Conservation (phyloP, 2,113 vertebrate genomes). For the Sphaerodactylus townsendi region DNA sequence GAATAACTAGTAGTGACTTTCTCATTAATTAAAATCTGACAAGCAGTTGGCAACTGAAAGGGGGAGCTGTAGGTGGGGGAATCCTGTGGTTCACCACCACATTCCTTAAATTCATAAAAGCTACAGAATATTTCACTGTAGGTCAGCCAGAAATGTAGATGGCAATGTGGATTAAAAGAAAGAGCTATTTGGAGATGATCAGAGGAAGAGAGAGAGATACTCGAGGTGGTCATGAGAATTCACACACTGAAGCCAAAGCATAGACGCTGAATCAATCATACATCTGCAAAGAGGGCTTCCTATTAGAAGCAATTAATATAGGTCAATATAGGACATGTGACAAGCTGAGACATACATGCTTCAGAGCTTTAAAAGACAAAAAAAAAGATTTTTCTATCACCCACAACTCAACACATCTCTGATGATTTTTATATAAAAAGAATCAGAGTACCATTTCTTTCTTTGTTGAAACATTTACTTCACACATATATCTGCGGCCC, state of each 20-base stretch:
- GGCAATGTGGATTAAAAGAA: slow-evolving; percentile 70
- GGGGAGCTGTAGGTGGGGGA: slow-evolving; percentile 73
- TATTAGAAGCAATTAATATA: slow-evolving; percentile 19
- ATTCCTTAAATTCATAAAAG: slow-evolving; percentile 73
- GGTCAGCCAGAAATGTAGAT: slow-evolving; percentile 45
- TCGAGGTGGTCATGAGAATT: slow-evolving; percentile 50
- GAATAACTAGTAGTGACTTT: slow-evolving; percentile 71
- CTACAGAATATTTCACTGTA: slow-evolving; percentile 69
- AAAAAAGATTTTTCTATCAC: background rate
- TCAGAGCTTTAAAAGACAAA: background rate
- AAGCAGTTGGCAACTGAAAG: slow-evolving; percentile 74
- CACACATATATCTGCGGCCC: too few relatives aligned
- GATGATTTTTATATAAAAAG: slow-evolving; percentile 26
- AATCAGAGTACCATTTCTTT: slow-evolving; percentile 8
- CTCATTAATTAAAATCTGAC: slow-evolving; percentile 74
- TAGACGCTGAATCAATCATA: slow-evolving; percentile 31
- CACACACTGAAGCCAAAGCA: slow-evolving; percentile 40
- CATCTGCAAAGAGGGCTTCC: slow-evolving; percentile 26
- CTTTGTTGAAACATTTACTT: too few relatives aligned
- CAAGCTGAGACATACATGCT: background rate
- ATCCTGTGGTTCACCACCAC: slow-evolving; percentile 72
- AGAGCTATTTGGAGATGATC: slow-evolving; percentile 65
- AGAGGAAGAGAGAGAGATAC: slow-evolving; percentile 19
- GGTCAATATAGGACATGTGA: slow-evolving; percentile 31
- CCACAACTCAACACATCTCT: background rate